Evolutionary conservation across 1,140 invertebrate genomes (phyloP).

Genomic region (Drosophila insularis): DNA sequence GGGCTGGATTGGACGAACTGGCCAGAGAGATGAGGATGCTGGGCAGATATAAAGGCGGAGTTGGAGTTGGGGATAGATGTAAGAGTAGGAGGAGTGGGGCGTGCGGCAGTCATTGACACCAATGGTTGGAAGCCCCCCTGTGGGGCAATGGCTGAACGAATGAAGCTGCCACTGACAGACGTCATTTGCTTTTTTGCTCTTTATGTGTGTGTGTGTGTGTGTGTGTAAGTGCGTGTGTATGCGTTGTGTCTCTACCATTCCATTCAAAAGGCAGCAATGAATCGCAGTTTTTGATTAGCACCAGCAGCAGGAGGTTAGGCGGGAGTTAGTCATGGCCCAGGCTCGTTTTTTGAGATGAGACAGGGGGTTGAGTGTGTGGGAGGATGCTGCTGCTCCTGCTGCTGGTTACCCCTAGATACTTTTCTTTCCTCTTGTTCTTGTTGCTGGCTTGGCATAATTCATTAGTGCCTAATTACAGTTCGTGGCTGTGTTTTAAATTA

Average conservation of each 20-base stretch:
- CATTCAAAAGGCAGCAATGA: conserved; percentile 49
- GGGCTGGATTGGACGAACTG: conserved; percentile 22
- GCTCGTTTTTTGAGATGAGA: neutral
- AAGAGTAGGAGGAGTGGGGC: neutral
- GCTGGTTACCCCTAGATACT: conserved; percentile 43
- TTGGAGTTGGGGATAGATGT: neutral
- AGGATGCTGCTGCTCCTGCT: conserved; percentile 45
- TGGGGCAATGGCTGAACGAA: conserved; percentile 2
- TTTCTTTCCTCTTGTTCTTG: conserved; percentile 23
- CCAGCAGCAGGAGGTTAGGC: conserved; percentile 37
- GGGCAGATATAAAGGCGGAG: neutral
- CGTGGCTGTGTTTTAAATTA: conserved; percentile 53
- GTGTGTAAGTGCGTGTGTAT: conserved; percentile 25
- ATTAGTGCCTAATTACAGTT: conserved; percentile 65
- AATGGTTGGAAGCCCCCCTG: conserved; percentile 28
- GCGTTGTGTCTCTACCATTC: neutral
- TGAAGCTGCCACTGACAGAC: conserved; percentile 48
- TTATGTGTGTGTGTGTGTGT: neutral
- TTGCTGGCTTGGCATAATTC: conserved; percentile 40
- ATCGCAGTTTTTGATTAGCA: conserved; percentile 78
- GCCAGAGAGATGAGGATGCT: neutral
- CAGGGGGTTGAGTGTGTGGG: neutral
- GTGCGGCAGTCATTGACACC: conserved; percentile 66
- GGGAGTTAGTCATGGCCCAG: neutral
- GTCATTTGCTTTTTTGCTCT: conserved; percentile 49